Evolutionary conservation across 53 echinoderm and acorn worm genomes (phyloP), one percentile per base, ranked within the genome.

Genomic region (Zoroaster sp.): DNA sequence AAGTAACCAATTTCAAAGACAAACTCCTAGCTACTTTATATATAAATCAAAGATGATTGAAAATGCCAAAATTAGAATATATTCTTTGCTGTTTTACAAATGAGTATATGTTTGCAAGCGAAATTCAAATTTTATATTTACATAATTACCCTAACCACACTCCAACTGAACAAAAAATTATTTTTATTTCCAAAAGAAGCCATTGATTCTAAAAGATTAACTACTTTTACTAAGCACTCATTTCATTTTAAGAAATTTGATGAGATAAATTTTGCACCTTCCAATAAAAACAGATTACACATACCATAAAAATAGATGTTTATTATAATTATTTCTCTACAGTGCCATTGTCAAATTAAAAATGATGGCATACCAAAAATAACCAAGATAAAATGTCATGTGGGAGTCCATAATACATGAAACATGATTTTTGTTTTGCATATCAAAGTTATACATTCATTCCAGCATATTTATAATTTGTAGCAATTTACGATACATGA

Each of bases 81-180:
- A 59, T 54, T 59, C 78, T 39, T 78, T 78, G 78, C 77, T 54
- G 38, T 78, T 49, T 54, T 25, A n/a, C 55, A 78, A 78, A 35
- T 40, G 78, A n/a, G 78, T 78, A 54, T 78, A 38, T 40, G 23
- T 78, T 53, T 78, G 55, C 78, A 78, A 78, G 78, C 59, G 55
- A 55, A 55, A 20, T n/a, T 78, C 37, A 18, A 1, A 63, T 59
- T 37, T 78, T 13, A 14, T 78, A 78, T 78, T 78, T 78, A 78
- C 78, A 78, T 53, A 31, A 40, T 45, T 13, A 55, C 21, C 63
- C 63, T 59, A 10, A 59, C 14, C 12, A 47, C 21, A 30, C 21
- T 55, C 36, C 36, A 35, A 17, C 28, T 38, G 13, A 81, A 66
- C 39, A 55, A 66, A 3, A 83, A 66, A 83, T 65, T 66, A 25